A percentile compares a stretch with the other conserved stretches of the same genome.
These are phyloP conservation scores for Cydia pomonella DNA, from an alignment of 1,140 invertebrate species.

Conservation along the genomic window DNA sequence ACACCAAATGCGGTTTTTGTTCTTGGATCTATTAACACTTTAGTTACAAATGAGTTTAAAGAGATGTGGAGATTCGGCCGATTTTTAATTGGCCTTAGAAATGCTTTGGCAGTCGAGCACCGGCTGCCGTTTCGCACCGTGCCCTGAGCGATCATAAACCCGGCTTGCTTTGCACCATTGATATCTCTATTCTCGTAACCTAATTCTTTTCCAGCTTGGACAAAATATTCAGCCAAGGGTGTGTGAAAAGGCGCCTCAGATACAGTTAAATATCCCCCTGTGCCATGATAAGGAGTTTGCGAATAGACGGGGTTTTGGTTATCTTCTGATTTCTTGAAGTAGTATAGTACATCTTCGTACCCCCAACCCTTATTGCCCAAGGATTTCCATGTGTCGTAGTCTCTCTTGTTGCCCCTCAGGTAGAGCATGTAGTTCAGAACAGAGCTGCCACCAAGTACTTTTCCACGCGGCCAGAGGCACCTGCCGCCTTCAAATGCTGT, in stretches of 20 bases:
- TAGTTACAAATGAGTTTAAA: conserved; percentile 91
- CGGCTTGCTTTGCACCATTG: conserved; percentile 93
- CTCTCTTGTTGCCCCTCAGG: conserved; percentile 93
- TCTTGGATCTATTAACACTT: conserved; percentile 87
- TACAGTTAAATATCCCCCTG: conserved; percentile 90
- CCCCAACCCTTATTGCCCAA: conserved; percentile 96
- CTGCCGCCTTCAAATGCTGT: conserved; percentile 89
- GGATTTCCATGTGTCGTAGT: conserved; percentile 96
- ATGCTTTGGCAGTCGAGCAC: conserved; percentile 96
- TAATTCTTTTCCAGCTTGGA: conserved; percentile 93
- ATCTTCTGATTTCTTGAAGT: conserved; percentile 96
- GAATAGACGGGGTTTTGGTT: conserved; percentile 92
- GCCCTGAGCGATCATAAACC: conserved; percentile 94
- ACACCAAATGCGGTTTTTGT: conserved; percentile 2
- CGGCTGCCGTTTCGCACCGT: conserved; percentile 89
- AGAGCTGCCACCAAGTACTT: conserved; percentile 81
- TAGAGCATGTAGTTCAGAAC: conserved; percentile 99
- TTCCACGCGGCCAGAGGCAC: conserved; percentile 94
- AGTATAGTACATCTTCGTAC: conserved; percentile 91
- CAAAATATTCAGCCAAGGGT: conserved; percentile 90
- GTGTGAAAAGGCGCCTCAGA: conserved; percentile 93
- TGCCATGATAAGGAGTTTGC: conserved; percentile 88
- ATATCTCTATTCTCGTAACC: conserved; percentile 96
- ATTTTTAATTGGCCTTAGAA: conserved; percentile 90
- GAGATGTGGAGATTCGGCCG: conserved; percentile 93